Evolutionary conservation across 2,113 vertebrate genomes (phyloP).

Genomic region (Actenoides lindsayi): DNA sequence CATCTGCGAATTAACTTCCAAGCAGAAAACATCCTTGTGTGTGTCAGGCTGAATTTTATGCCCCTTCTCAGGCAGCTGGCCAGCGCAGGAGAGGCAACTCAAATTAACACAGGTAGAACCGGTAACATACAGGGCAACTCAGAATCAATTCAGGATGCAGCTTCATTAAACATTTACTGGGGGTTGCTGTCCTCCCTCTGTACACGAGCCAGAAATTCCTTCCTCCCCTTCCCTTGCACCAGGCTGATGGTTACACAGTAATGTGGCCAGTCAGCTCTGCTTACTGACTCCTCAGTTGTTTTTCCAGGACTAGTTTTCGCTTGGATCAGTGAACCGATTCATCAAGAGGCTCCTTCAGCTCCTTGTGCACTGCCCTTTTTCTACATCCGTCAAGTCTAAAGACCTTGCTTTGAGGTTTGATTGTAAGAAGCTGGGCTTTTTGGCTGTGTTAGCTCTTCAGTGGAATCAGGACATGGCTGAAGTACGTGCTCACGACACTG

Average conservation of each 20-base stretch:
- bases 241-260: background rate
- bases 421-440: background rate
- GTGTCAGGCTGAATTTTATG: background rate
- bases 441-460: background rate
- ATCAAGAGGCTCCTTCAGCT: background rate
- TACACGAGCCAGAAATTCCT: background rate
- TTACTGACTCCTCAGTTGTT: background rate
- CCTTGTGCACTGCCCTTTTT: background rate
- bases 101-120: background rate
- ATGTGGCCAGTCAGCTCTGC: background rate
- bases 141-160: background rate
- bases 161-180: background rate
- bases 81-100: background rate
- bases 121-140: background rate
- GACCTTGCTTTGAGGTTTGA: background rate
- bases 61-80: background rate
- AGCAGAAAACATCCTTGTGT: background rate
- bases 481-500: fast-evolving
- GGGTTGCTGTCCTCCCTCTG: background rate
- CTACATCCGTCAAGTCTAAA: background rate
- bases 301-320: background rate
- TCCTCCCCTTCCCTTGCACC: background rate
- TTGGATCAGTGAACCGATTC: background rate
- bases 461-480: background rate
- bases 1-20: background rate